Base-by-base conservation (phyloP, 2,797 vertebrate genomes). In the Anguilla obscura region DNA sequence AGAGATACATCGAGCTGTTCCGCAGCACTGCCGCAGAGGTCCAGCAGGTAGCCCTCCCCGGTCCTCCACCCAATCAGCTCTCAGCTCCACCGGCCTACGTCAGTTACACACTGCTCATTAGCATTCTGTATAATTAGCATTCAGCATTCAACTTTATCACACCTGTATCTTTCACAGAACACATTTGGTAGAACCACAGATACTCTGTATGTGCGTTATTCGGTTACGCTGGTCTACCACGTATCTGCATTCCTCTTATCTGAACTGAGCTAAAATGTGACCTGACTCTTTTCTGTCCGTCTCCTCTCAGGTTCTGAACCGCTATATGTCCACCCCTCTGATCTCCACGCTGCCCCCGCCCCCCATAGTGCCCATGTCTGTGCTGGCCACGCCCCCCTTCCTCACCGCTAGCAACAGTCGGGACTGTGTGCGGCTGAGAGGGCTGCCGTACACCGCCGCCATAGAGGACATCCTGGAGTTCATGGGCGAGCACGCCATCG, bases 1-100 rank as follows among this genome's bases (percentile, higher is more conserved):
- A 99, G 93, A 96, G 98, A 85, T 99, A 99, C 89, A 99, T 99
- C 1, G 98, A 99, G 94, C 96, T 99, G 93, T 99, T 99, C 92
- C 95, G 98, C 54, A 99, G 98, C 91, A 99, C 98, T 0, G 98
- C 98, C 0, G 98, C 98, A 0, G 98, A 99, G 90, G 98, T 99
- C 87, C 98, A 99, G 90, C 98, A 99, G 97, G 96, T 97, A 90
- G 36, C 91, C 89, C 84, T 36, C 21, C 12, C 74, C 74, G 7
- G 24, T 71, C 27, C 12, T 21, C 18, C 14, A 12, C 21, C 36
- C 71, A 14, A 14, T 52, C 48, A 71, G n/a, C 52, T 24, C 74
- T 82, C 4, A 63, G 21, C n/a, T 8, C 27, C 54, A 36, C 71
- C 56, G 52, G 54, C 1, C 63, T 56, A 12, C 9, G 21, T 54